Conservation (phyloP, 2,888 invertebrate genomes). For the Drosophila meridionalis region DNA sequence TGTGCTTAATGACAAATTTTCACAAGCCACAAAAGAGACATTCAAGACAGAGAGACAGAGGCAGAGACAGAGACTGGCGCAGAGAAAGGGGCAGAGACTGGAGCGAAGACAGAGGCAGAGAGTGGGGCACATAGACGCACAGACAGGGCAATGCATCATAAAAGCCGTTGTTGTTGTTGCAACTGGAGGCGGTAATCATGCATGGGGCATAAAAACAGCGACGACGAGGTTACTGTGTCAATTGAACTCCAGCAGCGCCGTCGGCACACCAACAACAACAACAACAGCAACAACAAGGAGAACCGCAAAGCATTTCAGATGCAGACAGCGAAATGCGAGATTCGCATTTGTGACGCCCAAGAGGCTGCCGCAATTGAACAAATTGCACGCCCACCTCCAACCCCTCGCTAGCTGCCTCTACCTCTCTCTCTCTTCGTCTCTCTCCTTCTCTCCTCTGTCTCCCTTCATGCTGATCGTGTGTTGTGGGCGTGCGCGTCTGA, state of each 20-base stretch:
- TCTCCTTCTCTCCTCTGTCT: neutral
- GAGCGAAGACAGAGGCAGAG: neutral
- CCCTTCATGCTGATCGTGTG: conserved; percentile 54
- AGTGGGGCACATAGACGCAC: neutral
- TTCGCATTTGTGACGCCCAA: conserved; percentile 74
- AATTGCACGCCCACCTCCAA: conserved; percentile 47
- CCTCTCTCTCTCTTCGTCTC: neutral
- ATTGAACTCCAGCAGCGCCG: conserved; percentile 55
- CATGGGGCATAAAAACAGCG: conserved; percentile 51
- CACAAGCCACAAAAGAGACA: conserved; percentile 43
- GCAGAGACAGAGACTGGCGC: neutral
- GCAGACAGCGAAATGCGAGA: conserved; percentile 69
- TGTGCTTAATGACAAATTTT: conserved; percentile 70
- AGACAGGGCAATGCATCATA: conserved; percentile 53
- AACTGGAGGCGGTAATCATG: conserved; percentile 70
- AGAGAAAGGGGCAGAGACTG: no score
- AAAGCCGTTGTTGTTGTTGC: conserved; percentile 25
- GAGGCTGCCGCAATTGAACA: conserved; percentile 78
- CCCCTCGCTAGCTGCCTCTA: neutral
- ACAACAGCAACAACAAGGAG: conserved; percentile 15
- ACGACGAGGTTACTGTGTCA: conserved; percentile 73
- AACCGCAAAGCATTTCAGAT: conserved; percentile 65
- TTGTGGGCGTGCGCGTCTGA: conserved; percentile 74
- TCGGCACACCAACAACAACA: neutral
- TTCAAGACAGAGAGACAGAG: conserved; percentile 17